Conservation (phyloP, 2,888 invertebrate species). For the Brassicogethes aeneus region DNA sequence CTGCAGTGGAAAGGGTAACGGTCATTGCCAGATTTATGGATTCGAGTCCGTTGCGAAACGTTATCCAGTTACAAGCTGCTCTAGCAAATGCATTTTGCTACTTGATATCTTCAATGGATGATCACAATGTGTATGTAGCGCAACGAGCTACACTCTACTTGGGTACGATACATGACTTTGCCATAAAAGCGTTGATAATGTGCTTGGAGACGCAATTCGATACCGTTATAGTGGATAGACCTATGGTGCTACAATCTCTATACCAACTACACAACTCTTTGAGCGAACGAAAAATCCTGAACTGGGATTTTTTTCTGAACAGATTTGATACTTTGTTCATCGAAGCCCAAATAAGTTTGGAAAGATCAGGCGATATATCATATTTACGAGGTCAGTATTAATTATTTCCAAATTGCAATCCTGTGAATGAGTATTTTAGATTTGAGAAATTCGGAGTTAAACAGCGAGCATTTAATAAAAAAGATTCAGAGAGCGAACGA, state of each 20-base stretch:
- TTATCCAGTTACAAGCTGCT: constrained; percentile 80
- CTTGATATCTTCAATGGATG: constrained; percentile 92
- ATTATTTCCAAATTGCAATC: neutral
- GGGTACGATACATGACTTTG: constrained; percentile 85
- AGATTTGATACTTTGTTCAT: constrained; percentile 91
- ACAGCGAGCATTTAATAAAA: constrained; percentile 74
- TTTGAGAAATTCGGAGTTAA: constrained; percentile 78
- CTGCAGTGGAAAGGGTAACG: constrained; percentile 91
- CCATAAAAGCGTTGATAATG: constrained; percentile 76
- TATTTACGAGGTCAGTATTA: constrained; percentile 63
- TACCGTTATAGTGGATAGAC: constrained; percentile 90
- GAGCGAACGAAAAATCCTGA: constrained; percentile 79
- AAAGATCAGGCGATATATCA: constrained; percentile 75
- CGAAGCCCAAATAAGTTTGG: constrained; percentile 89
- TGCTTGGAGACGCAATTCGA: constrained; percentile 98
- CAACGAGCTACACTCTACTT: constrained; percentile 87
- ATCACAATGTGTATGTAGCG: constrained; percentile 89
- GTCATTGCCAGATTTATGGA: constrained; percentile 91
- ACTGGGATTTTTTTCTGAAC: constrained; percentile 97
- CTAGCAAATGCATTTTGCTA: constrained; percentile 96
- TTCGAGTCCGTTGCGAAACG: constrained; percentile 74
- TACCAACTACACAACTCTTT: constrained; percentile 91
- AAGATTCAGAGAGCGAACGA: constrained; percentile 86
- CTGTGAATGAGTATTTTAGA: constrained; percentile 47
- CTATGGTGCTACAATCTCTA: constrained; percentile 91